These are phyloP conservation scores for Oenanthe melanoleuca DNA, from an alignment of 2,113 vertebrate genomes.

Conservation along the genomic window DNA sequence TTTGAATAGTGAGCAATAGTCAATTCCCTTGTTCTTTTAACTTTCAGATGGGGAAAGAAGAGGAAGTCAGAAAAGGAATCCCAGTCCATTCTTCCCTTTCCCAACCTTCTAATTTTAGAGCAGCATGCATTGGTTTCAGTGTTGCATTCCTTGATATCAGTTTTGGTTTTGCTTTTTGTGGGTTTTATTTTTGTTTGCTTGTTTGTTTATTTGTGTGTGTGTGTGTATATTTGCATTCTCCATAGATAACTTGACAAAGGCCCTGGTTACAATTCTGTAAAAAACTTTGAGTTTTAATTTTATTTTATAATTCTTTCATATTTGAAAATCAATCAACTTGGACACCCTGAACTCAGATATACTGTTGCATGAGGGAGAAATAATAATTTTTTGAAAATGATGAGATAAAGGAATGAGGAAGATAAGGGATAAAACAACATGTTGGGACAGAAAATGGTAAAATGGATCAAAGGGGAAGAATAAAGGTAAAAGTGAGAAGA, in stretches of 20 bases:
- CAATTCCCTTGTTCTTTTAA: neutral
- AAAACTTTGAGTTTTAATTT: neutral
- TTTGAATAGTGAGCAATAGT: neutral
- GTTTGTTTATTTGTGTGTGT: neutral
- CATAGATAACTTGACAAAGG: neutral
- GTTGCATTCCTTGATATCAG: neutral
- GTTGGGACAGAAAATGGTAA: neutral
- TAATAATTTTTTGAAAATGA: neutral
- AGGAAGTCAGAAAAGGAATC: neutral
- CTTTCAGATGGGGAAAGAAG: neutral
- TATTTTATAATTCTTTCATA: neutral
- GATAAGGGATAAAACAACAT: neutral
- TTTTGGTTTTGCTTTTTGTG: neutral
- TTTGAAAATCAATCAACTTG: neutral
- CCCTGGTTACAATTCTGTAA: neutral
- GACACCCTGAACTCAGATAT: neutral
- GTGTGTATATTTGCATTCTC: neutral
- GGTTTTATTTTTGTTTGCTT: neutral
- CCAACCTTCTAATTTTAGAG: neutral
- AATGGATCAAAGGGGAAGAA: neutral
- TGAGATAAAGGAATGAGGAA: neutral
- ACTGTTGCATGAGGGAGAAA: neutral
- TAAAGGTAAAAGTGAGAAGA: neutral
- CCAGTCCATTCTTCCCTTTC: neutral
- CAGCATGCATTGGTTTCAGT: neutral